Evolutionary conservation across 1,140 invertebrate genomes (phyloP), one percentile per base, ranked within the genome.

Genomic region (Ephestia elutella): DNA sequence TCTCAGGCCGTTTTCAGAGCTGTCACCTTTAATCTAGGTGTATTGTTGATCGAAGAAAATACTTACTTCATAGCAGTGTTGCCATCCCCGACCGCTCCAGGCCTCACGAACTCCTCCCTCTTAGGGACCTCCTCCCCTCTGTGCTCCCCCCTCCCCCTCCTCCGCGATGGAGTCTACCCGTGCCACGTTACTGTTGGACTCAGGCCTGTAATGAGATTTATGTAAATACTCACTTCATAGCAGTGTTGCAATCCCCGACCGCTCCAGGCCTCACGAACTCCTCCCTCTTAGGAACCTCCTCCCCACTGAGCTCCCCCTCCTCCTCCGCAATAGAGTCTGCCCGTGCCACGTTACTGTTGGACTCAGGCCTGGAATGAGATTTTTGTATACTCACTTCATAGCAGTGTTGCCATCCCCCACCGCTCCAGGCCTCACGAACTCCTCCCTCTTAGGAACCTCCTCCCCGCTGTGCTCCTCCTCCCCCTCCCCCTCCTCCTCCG

Each of bases 191-290:
- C 92, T 93, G 65, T 96, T 96, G 56, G 97, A 80, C 92, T 93
- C 44, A 91, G 92, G 54, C 96, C 89, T 89, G 95, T 93, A 81
- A 94, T 96, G n/a, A n/a, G n/a, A n/a, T n/a, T n/a, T n/a, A n/a
- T n/a, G n/a, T n/a, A 25, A n/a, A n/a, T 25, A 66, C 62, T 65
- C 49, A 79, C 76, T 72, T 79, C 65, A 71, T 76, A 28, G 49
- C 30, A 10, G 54, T 59, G 13, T 61, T 56, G 1, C 63, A 67
- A 54, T 66, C 70, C 1, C 65, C 71, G 3, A 62, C 49, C 1
- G 66, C 56, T 9, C 54, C 18, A 2, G 72, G 68, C 7, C 49
- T 44, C 2, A 54, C 49, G 56, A 72, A 72, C 15, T 38, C 32
- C 32, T 20, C n/a, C 17, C 17, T 35, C n/a, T 35, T 53, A 3